A percentile compares a stretch with the other conserved stretches of the same genome.
Conservation (phyloP, 2,888 invertebrate species). For the Daptonema setosum region DNA sequence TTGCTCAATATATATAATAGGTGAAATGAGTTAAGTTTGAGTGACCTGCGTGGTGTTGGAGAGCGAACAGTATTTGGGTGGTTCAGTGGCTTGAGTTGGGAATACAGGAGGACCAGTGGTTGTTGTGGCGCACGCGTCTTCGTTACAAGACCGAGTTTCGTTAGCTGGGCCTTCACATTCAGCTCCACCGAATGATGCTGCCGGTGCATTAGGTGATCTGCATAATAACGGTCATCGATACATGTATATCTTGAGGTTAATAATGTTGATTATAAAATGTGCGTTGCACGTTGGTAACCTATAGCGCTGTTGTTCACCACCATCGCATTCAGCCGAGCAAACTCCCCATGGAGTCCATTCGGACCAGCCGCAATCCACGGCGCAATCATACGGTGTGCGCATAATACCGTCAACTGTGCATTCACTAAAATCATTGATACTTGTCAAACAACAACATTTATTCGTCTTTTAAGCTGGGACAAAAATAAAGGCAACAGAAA, state of each 20-base stretch:
- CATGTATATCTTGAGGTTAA: too few species aligned
- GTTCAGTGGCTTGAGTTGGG: neutral
- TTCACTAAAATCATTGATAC: too few species aligned
- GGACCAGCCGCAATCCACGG: conserved; percentile 1
- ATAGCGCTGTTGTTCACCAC: conserved; percentile 3
- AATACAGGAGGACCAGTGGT: too few species aligned
- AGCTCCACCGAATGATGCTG: neutral
- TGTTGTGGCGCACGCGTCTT: neutral
- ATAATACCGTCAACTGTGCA: conserved; percentile 2
- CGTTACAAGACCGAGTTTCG: neutral
- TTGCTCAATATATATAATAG: too few species aligned
- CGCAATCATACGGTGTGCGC: neutral
- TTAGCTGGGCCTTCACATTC: neutral
- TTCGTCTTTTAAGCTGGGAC: too few species aligned
- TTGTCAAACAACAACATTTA: too few species aligned
- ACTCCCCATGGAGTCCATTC: conserved; percentile 5
- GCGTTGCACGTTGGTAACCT: neutral
- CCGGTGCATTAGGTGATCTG: neutral
- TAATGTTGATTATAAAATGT: too few species aligned
- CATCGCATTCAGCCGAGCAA: conserved; percentile 3
- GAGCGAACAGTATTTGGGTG: neutral
- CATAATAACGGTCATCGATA: too few species aligned
- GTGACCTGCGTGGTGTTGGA: neutral
- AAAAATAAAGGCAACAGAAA: too few species aligned
- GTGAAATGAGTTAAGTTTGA: too few species aligned